Percentiles rank a stretch among this genome's conserved stretches.
Conservation (phyloP, 2,797 vertebrate species). For the Danio choprae region DNA sequence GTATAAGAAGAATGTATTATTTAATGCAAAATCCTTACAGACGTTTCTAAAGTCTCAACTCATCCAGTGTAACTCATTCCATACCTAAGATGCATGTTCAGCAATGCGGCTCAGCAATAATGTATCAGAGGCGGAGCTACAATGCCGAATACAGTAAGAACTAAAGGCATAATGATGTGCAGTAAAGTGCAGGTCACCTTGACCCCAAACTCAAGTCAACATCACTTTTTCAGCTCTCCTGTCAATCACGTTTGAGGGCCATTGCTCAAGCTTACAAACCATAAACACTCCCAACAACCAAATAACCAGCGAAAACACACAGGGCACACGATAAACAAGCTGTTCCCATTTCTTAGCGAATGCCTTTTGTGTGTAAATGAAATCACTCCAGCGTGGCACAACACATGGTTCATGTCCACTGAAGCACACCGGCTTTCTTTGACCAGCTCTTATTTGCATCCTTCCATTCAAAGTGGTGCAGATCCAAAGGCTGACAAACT, state of each 20-base stretch:
- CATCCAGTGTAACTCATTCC: constrained; percentile 7
- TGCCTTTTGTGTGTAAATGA: background rate
- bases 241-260: constrained; percentile 6
- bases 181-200: background rate
- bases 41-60: background rate
- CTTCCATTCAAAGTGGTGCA: constrained; percentile 12
- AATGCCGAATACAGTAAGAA: background rate
- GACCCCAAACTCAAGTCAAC: background rate
- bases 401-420: constrained; percentile 7
- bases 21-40: background rate
- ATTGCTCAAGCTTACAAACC: constrained; percentile 14
- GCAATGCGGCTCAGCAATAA: background rate
- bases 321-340: constrained; percentile 5
- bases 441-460: constrained; percentile 9
- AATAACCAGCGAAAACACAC: background rate
- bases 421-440: constrained; percentile 7
- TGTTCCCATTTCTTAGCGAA: constrained; percentile 8
- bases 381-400: background rate
- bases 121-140: background rate
- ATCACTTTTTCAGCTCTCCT: background rate
- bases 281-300: background rate
- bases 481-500: background rate
- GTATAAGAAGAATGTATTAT: no score
- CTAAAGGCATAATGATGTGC: background rate
- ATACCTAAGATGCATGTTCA: background rate